phyloP scores from a whole-genome alignment of 2,113 vertebrate species.

The Scortum barcoo region DNA sequence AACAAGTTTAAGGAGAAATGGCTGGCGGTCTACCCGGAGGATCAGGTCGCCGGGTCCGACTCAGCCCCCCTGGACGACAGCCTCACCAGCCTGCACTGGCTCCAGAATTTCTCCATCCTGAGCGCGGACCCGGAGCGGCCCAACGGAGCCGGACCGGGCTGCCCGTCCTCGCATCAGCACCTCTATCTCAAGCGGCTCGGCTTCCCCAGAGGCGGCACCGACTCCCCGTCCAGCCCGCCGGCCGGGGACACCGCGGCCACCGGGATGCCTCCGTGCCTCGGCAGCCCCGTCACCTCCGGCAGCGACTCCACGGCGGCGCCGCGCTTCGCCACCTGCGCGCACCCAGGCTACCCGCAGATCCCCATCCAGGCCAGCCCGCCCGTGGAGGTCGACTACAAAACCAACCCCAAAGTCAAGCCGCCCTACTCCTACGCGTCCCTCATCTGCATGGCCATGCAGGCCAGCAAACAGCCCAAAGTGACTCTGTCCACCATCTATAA shows the following conservation, averaged over 20 bases:
- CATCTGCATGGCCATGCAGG: conserved; percentile 92
- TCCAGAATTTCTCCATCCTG: conserved; percentile 90
- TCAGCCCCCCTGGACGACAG: conserved; percentile 86
- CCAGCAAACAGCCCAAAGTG: conserved; percentile 88
- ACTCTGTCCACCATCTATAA: conserved; percentile 90
- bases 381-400: conserved; percentile 87
- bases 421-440: conserved; percentile 90
- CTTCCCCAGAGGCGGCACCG: conserved; percentile 75
- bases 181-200: conserved; percentile 73
- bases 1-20: conserved; percentile 84
- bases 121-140: conserved; percentile 83
- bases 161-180: conserved; percentile 78
- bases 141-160: conserved; percentile 60
- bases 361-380: conserved; percentile 73
- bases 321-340: conserved; percentile 60
- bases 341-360: conserved; percentile 64
- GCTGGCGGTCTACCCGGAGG: conserved; percentile 79
- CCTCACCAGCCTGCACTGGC: conserved; percentile 91
- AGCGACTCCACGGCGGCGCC: conserved; percentile 68
- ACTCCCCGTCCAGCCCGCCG: conserved; percentile 87
- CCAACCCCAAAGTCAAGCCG: conserved; percentile 86
- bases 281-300: conserved; percentile 82
- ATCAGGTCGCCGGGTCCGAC: conserved; percentile 71
- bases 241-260: conserved; percentile 87
- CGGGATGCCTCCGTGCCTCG: conserved; percentile 82